Conservation (phyloP, 1,140 invertebrate species). For the Andricus grossulariae region DNA sequence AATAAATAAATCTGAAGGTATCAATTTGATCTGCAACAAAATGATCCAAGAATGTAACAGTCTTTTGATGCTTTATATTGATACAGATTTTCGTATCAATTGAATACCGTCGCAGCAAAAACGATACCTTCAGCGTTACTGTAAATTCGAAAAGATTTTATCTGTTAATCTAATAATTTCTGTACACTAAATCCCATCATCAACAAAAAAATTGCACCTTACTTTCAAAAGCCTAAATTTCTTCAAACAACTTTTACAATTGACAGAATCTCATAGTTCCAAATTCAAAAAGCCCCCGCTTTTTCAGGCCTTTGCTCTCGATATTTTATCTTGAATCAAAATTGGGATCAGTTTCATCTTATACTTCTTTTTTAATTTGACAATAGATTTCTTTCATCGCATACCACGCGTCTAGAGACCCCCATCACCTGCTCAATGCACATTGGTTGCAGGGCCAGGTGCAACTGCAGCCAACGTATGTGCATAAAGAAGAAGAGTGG, state of each 20-base stretch:
- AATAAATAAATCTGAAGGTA: too few relatives aligned
- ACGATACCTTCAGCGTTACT: too few relatives aligned
- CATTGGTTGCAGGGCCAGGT: background rate
- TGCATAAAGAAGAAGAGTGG: conserved; percentile 10
- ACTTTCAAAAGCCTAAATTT: background rate
- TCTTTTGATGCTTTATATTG: too few relatives aligned
- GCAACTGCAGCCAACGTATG: conserved; percentile 6
- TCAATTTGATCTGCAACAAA: too few relatives aligned
- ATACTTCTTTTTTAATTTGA: background rate
- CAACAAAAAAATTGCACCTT: background rate
- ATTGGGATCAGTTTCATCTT: conserved; percentile 6
- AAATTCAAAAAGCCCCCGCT: background rate
- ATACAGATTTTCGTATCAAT: too few relatives aligned
- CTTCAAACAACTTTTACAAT: background rate
- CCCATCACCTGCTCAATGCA: background rate
- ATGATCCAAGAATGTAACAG: too few relatives aligned
- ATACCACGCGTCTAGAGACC: background rate
- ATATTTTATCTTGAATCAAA: background rate
- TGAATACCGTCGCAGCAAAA: too few relatives aligned
- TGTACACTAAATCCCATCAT: background rate
- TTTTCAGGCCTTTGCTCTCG: background rate
- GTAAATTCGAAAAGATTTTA: too few relatives aligned
- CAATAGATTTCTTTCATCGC: background rate
- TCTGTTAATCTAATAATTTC: background rate
- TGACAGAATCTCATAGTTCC: background rate